A percentile compares a stretch with the other conserved stretches of the same genome.
These are phyloP conservation scores for Eilema griseolum DNA, from an alignment of 2,888 invertebrate genomes.

Conservation along the genomic window DNA sequence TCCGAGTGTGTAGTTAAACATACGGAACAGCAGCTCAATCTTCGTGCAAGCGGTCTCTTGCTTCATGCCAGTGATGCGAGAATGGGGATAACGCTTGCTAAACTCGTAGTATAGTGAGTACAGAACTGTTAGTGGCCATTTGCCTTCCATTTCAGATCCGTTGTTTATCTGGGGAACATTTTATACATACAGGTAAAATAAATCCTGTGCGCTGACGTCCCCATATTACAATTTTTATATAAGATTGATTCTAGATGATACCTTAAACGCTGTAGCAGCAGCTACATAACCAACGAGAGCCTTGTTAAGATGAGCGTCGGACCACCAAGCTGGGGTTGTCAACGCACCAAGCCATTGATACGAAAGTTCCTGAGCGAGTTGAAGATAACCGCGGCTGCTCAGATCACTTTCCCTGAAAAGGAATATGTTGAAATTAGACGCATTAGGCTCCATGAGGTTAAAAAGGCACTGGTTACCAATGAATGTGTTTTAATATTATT, in stretches of 20 bases:
- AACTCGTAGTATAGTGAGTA: conserved; percentile 94
- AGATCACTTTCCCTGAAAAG: conserved; percentile 91
- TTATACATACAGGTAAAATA: no score
- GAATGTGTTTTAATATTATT: no score
- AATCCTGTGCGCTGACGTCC: no score
- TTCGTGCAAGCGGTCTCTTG: conserved; percentile 92
- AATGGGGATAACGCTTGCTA: conserved; percentile 92
- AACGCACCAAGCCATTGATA: conserved; percentile 94
- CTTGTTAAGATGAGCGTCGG: conserved; percentile 91
- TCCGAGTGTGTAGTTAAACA: conserved; percentile 95
- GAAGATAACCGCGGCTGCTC: conserved; percentile 88
- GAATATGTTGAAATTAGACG: conserved; percentile 9
- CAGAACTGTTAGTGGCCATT: conserved; percentile 93
- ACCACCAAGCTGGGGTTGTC: conserved; percentile 93
- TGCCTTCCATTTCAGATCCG: conserved; percentile 91
- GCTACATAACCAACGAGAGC: conserved; percentile 92
- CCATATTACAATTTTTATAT: background rate
- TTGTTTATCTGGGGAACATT: conserved; percentile 87
- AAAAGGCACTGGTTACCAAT: no score
- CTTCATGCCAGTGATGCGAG: conserved; percentile 91
- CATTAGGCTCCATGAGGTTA: no score
- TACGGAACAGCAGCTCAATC: conserved; percentile 93
- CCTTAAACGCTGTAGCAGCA: conserved; percentile 90
- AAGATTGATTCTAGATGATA: conserved; percentile 56
- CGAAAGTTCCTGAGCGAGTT: conserved; percentile 90